Percentiles rank a stretch among this genome's conserved stretches.
phyloP scores from a whole-genome alignment of 2,113 vertebrate species.

The Sceloporus tristichus region DNA sequence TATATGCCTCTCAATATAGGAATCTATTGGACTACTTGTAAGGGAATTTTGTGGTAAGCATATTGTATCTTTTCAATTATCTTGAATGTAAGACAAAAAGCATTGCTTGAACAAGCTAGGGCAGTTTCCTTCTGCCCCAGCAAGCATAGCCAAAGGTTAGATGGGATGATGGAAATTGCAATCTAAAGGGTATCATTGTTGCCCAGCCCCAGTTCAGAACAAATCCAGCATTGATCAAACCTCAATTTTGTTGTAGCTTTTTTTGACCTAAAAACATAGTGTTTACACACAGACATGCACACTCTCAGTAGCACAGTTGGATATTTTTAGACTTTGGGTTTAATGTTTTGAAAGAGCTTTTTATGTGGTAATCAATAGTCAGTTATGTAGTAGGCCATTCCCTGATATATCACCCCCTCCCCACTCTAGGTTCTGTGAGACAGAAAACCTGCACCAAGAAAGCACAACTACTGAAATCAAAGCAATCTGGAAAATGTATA shows the following conservation, averaged over 20 bases:
- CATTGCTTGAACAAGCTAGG: no score
- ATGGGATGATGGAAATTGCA: not conserved
- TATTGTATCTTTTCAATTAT: not conserved
- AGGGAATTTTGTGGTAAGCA: not conserved
- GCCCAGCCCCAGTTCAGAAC: not conserved
- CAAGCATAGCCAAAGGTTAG: not conserved
- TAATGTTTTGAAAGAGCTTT: not conserved
- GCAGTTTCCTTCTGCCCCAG: not conserved
- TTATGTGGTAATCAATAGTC: not conserved
- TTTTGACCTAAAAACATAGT: not conserved
- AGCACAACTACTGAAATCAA: not conserved
- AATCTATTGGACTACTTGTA: not conserved
- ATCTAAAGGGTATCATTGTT: no score
- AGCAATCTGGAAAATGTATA: not conserved
- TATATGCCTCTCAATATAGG: not conserved
- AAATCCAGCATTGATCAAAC: not conserved
- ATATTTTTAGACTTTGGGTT: not conserved
- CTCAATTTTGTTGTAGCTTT: not conserved
- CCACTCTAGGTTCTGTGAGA: not conserved
- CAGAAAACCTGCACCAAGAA: not conserved
- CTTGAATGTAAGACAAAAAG: not conserved
- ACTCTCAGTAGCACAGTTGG: no score
- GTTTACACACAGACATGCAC: not conserved
- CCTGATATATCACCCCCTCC: not conserved
- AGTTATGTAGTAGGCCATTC: not conserved